A percentile compares a stretch with the other conserved stretches of the same genome.
Evolutionary conservation across 1,140 invertebrate genomes (phyloP).

Genomic region (Charaxes varanes): DNA sequence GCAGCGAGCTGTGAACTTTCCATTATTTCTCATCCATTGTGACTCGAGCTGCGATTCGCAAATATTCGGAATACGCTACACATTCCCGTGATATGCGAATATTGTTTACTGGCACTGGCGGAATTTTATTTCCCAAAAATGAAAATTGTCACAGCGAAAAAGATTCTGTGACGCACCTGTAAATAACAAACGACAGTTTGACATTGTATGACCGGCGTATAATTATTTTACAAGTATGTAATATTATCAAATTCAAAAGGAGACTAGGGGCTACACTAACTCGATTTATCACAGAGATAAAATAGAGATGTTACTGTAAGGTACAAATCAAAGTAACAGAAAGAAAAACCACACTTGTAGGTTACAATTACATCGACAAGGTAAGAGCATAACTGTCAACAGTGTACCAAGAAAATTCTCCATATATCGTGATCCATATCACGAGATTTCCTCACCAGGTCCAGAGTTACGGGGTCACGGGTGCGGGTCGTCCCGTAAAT

Average conservation of each 20-base stretch:
- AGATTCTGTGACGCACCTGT: too few relatives aligned
- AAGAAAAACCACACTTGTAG: too few relatives aligned
- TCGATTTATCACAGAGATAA: too few relatives aligned
- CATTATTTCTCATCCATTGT: slow-evolving; percentile 22
- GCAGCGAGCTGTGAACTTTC: slow-evolving; percentile 22
- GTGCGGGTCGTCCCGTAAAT: slow-evolving; percentile 16
- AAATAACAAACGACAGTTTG: too few relatives aligned
- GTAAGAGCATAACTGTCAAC: too few relatives aligned
- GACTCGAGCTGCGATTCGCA: slow-evolving; percentile 21
- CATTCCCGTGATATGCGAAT: slow-evolving; percentile 7
- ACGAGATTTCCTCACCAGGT: slow-evolving; percentile 1
- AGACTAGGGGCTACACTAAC: too few relatives aligned
- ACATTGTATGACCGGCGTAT: too few relatives aligned
- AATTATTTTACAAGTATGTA: too few relatives aligned
- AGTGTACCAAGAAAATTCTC: too few relatives aligned
- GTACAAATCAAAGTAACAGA: too few relatives aligned
- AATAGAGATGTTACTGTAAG: too few relatives aligned
- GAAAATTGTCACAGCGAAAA: slow-evolving; percentile 2
- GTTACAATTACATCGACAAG: background rate
- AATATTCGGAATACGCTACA: slow-evolving; percentile 15
- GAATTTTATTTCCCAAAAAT: slow-evolving; percentile 7
- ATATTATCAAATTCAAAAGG: too few relatives aligned
- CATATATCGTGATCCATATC: background rate
- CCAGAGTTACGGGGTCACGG: slow-evolving; percentile 18
- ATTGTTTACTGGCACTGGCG: slow-evolving; percentile 1